These are phyloP conservation scores for Tenualosa thibaudeaui DNA, from an alignment of 2,797 vertebrate genomes.

Conservation along the genomic window DNA sequence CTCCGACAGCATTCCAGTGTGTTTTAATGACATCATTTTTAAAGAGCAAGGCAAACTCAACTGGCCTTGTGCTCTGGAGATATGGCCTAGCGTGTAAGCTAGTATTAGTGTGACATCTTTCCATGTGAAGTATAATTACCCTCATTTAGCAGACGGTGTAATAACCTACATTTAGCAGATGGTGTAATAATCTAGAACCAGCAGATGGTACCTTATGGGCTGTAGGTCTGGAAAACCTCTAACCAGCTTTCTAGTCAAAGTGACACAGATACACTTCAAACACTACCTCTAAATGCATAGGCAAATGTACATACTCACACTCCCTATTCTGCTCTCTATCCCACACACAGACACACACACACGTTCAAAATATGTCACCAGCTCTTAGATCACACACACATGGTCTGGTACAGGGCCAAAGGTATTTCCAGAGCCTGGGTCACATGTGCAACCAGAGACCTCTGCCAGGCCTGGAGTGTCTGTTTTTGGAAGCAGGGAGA, in stretches of 20 bases:
- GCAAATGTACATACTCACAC: too few species aligned
- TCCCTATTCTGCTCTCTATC: background rate
- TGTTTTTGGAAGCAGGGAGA: slow-evolving; percentile 44
- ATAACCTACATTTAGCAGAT: slow-evolving; percentile 3
- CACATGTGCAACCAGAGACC: slow-evolving; percentile 67
- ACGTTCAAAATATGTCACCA: background rate
- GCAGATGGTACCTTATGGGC: background rate
- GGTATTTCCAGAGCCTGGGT: slow-evolving; percentile 72
- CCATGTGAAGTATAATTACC: background rate
- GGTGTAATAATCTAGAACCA: background rate
- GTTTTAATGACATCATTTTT: slow-evolving; percentile 3
- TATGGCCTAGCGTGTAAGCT: background rate
- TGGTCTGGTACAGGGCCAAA: slow-evolving; percentile 30
- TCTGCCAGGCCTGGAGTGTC: slow-evolving; percentile 43
- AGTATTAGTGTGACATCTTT: background rate
- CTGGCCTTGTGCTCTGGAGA: background rate
- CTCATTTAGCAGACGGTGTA: background rate
- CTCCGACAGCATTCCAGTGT: background rate
- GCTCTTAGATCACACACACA: slow-evolving; percentile 31
- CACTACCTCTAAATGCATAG: background rate
- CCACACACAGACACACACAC: too few species aligned
- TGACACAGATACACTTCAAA: background rate
- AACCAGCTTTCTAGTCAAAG: background rate
- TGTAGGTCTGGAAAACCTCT: background rate
- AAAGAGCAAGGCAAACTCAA: slow-evolving; percentile 7